Evolutionary conservation across 2,888 invertebrate genomes (phyloP).

Genomic region (Lycocerus yunnanus): DNA sequence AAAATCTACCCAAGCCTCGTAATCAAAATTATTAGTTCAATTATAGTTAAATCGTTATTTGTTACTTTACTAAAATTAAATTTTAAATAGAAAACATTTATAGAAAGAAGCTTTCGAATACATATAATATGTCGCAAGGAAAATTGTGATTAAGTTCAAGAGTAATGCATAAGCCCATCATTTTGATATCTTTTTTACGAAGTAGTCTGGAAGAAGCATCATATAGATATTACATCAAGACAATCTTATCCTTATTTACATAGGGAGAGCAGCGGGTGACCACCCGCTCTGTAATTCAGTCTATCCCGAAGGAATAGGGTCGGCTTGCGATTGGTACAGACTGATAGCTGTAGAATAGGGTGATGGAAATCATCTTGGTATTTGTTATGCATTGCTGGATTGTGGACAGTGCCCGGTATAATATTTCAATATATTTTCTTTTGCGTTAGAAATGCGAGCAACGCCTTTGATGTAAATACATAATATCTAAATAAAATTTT

Average conservation of each 20-base stretch:
- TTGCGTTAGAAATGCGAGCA: slow-evolving; percentile 34
- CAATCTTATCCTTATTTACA: slow-evolving; percentile 45
- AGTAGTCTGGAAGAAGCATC: slow-evolving; percentile 28
- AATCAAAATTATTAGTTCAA: too few species aligned
- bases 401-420: slow-evolving; percentile 55
- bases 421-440: slow-evolving; percentile 55
- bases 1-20: too few species aligned
- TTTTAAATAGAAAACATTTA: not conserved
- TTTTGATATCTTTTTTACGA: slow-evolving; percentile 27
- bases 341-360: slow-evolving; percentile 47
- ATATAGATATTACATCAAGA: slow-evolving; percentile 37
- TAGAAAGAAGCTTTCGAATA: not conserved
- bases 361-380: slow-evolving; percentile 54
- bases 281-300: slow-evolving; percentile 36
- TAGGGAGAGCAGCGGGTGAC: slow-evolving; percentile 37
- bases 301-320: slow-evolving; percentile 41
- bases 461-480: slow-evolving; percentile 38
- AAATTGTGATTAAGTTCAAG: slow-evolving; percentile 21
- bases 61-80: not conserved
- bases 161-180: slow-evolving; percentile 30
- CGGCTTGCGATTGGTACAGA: slow-evolving; percentile 44
- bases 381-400: slow-evolving; percentile 56
- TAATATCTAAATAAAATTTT: slow-evolving; percentile 40
- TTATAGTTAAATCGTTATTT: not conserved
- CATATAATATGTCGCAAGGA: not conserved